Evolutionary conservation across 2,113 vertebrate genomes (phyloP).

Genomic region (Oxygymnocypris stewartii): DNA sequence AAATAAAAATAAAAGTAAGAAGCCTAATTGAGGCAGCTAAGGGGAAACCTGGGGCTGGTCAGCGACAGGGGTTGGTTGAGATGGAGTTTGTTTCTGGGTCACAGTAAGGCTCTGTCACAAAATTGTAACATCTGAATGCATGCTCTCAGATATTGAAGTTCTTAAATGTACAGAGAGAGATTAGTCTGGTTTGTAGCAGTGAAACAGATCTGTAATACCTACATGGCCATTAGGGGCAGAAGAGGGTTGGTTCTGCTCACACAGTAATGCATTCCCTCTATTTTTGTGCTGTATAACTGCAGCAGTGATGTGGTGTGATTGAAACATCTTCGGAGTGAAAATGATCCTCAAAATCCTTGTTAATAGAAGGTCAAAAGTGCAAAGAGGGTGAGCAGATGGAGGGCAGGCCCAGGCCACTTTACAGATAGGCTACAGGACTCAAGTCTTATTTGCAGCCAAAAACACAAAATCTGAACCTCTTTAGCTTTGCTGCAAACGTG

Average conservation of each 20-base stretch:
- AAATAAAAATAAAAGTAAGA: not conserved
- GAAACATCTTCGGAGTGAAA: constrained; percentile 37
- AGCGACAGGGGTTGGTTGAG: not conserved
- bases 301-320: constrained; percentile 10
- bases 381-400: constrained; percentile 9
- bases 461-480: not conserved
- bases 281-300: constrained; percentile 30
- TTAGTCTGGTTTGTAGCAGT: not conserved
- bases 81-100: not conserved
- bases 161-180: too few species aligned
- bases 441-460: constrained; percentile 5
- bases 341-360: constrained; percentile 17
- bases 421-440: not conserved
- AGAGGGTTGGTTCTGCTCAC: constrained; percentile 15
- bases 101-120: not conserved
- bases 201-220: not conserved
- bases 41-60: not conserved
- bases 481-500: not conserved
- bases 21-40: not conserved
- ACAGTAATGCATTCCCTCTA: constrained; percentile 2
- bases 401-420: not conserved
- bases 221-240: not conserved
- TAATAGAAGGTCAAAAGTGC: constrained; percentile 41
- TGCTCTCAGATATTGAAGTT: not conserved
- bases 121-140: not conserved